Percentiles rank a stretch among this genome's conserved stretches.
Evolutionary conservation across 2,888 invertebrate genomes (phyloP).

Genomic region (Deilephila porcellus): DNA sequence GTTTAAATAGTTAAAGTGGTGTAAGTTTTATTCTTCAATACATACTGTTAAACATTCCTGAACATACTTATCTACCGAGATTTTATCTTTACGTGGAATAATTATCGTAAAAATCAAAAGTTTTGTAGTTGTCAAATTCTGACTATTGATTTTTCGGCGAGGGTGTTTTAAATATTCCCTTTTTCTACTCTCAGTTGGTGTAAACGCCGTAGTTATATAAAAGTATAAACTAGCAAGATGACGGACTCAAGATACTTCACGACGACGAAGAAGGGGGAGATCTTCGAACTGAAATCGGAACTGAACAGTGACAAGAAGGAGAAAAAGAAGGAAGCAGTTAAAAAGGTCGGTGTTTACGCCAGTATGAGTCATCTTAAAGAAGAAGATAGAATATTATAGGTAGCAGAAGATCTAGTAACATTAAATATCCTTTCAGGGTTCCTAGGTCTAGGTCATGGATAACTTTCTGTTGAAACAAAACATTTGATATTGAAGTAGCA

Average conservation of each 20-base stretch:
- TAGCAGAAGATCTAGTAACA: not conserved
- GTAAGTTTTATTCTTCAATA: not conserved
- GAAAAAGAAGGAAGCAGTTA: conserved; percentile 99
- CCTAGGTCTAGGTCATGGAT: not conserved
- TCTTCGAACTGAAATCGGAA: conserved; percentile 99
- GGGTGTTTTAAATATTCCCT: conserved; percentile 16
- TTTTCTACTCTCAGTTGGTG: conserved; percentile 11
- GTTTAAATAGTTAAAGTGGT: not conserved
- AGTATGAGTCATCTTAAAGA: not conserved
- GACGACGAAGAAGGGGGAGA: conserved; percentile 99
- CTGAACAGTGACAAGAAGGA: conserved; percentile 99
- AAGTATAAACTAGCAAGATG: conserved; percentile 84
- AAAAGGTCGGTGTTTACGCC: conserved; percentile 90
- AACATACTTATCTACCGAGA: not conserved
- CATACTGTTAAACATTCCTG: not conserved
- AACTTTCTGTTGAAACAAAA: not conserved
- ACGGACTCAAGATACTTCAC: conserved; percentile 99
- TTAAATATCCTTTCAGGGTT: not conserved
- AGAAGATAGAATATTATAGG: not conserved
- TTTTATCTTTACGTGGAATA: not conserved
- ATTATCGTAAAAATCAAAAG: not conserved
- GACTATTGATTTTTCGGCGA: conserved; percentile 27
- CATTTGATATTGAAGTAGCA: too few species aligned
- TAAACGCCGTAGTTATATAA: conserved; percentile 32
- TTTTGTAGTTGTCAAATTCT: conserved; percentile 16